Conservation (phyloP, 2,797 vertebrate species). For the Pseudochaenichthys georgianus region DNA sequence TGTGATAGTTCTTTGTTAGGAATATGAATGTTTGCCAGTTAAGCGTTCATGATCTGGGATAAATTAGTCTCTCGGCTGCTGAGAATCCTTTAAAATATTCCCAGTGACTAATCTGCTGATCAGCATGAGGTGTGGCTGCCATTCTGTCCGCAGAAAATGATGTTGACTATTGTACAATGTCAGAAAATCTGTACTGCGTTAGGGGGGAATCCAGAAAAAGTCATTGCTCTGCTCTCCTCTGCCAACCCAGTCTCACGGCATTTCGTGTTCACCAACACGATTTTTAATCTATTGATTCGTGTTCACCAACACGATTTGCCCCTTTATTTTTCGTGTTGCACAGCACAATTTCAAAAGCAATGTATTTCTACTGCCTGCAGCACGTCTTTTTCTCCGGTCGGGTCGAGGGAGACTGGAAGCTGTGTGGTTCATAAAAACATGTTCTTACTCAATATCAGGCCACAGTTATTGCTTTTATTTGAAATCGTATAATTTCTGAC, state of each 20-base stretch:
- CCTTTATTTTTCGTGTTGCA: too few relatives aligned
- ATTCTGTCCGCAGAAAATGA: slow-evolving; percentile 72
- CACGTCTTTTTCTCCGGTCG: too few relatives aligned
- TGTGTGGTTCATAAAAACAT: too few relatives aligned
- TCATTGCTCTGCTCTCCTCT: slow-evolving; percentile 42
- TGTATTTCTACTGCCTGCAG: too few relatives aligned
- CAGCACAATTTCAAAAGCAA: too few relatives aligned
- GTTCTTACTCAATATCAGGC: too few relatives aligned
- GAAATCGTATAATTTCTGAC: too few relatives aligned
- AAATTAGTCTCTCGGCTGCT: slow-evolving; percentile 61
- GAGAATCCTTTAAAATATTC: slow-evolving; percentile 65
- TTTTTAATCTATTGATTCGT: too few relatives aligned
- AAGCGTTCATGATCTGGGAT: slow-evolving; percentile 54
- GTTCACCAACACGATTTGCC: too few relatives aligned
- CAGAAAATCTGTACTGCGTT: slow-evolving; percentile 47
- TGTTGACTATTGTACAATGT: slow-evolving; percentile 75
- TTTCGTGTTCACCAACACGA: too few relatives aligned
- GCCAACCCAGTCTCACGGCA: not conserved
- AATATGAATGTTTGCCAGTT: slow-evolving; percentile 37
- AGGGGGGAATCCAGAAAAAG: slow-evolving; percentile 25
- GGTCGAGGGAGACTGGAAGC: too few relatives aligned
- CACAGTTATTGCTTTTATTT: too few relatives aligned
- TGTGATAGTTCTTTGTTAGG: slow-evolving; percentile 47
- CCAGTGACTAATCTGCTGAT: slow-evolving; percentile 73
- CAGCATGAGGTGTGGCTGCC: slow-evolving; percentile 70